Conservation (phyloP, 2,888 invertebrate species). For the Panopea generosa region DNA sequence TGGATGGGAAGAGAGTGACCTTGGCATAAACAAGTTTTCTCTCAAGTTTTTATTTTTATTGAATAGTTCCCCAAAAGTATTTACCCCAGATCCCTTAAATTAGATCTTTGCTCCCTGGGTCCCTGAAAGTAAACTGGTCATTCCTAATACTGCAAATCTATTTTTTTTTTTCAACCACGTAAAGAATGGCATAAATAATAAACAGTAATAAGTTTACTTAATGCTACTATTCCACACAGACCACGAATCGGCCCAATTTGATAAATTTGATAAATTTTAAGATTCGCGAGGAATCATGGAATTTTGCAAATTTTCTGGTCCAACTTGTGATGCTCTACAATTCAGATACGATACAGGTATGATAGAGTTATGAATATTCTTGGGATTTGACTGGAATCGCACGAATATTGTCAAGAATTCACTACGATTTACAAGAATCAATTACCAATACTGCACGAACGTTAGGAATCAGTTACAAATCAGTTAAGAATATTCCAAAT, state of each 20-base stretch:
- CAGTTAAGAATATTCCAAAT: slow-evolving; percentile 27
- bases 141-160: too few relatives aligned
- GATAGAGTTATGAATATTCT: slow-evolving; percentile 7
- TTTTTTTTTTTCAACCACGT: too few relatives aligned
- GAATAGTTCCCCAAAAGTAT: too few relatives aligned
- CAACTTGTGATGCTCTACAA: neutral
- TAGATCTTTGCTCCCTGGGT: too few relatives aligned
- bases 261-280: neutral
- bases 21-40: too few relatives aligned
- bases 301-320: neutral
- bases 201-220: too few relatives aligned
- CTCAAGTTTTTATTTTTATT: too few relatives aligned
- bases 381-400: slow-evolving; percentile 24
- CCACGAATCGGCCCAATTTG: too few relatives aligned
- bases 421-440: slow-evolving; percentile 13
- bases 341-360: neutral
- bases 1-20: too few relatives aligned
- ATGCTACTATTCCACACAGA: slow-evolving; percentile 1
- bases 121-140: too few relatives aligned
- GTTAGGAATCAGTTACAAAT: slow-evolving; percentile 19
- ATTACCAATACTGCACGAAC: slow-evolving; percentile 24
- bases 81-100: too few relatives aligned
- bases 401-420: slow-evolving; percentile 14
- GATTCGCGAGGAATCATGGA: neutral
- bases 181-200: too few relatives aligned